Evolutionary conservation across 2,797 vertebrate genomes (phyloP).

Genomic region (Eurystomus glaucurus): DNA sequence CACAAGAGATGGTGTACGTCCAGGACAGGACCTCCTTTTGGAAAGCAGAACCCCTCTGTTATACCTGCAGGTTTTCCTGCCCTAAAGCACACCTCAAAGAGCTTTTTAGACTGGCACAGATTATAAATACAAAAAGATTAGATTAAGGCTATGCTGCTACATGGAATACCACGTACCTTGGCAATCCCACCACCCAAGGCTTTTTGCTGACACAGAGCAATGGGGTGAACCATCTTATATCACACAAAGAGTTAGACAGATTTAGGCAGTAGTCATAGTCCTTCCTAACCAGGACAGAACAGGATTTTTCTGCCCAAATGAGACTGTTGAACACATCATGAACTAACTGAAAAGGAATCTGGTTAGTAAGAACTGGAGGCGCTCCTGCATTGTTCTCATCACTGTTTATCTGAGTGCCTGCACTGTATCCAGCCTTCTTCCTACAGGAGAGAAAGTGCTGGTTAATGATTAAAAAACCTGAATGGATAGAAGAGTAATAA

Average conservation of each 20-base stretch:
- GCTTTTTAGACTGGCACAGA: neutral
- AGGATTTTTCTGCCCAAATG: neutral
- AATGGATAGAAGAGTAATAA: neutral
- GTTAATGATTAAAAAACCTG: slow-evolving; percentile 36
- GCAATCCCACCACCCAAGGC: neutral
- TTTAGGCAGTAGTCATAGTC: neutral
- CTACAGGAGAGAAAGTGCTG: neutral
- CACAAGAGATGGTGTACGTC: neutral
- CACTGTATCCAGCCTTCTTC: neutral
- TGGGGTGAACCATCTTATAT: neutral
- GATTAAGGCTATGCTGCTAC: neutral
- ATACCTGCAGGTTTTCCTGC: neutral
- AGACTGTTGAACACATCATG: neutral
- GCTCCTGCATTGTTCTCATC: neutral
- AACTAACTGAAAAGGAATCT: neutral
- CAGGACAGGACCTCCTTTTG: neutral
- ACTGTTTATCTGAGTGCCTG: neutral
- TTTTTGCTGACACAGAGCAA: neutral
- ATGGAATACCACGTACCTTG: neutral
- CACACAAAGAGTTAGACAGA: rapidly evolving
- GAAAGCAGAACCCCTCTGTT: neutral
- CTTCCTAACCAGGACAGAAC: neutral
- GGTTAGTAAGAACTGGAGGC: neutral
- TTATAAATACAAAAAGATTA: neutral
- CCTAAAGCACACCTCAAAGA: neutral